These are phyloP conservation scores for Balearica regulorum DNA, from an alignment of 2,797 vertebrate genomes.

Conservation along the genomic window DNA sequence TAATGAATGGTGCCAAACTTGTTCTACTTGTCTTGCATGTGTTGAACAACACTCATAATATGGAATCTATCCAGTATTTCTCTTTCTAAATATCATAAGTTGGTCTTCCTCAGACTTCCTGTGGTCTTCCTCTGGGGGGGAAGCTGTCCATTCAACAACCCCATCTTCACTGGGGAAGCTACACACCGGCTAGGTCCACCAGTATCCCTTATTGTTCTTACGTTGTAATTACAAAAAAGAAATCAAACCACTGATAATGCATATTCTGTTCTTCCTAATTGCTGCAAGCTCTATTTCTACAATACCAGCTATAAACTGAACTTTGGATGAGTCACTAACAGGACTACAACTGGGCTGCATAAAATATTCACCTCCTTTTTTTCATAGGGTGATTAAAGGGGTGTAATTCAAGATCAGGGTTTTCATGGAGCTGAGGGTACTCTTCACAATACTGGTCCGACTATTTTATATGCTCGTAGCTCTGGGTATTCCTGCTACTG, in stretches of 20 bases:
- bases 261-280: neutral
- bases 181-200: neutral
- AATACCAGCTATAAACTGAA: neutral
- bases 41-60: neutral
- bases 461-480: neutral
- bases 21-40: neutral
- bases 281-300: neutral
- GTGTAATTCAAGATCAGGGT: neutral
- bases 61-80: neutral
- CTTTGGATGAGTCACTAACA: neutral
- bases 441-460: neutral
- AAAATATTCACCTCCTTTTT: neutral
- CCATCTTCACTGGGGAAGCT: neutral
- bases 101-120: neutral
- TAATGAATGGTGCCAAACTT: constrained; percentile 13
- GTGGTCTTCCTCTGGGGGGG: neutral
- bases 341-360: neutral
- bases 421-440: neutral
- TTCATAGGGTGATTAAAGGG: neutral
- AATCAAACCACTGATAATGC: neutral
- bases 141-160: neutral
- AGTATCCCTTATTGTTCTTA: neutral
- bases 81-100: neutral
- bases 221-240: neutral
- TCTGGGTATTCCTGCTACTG: neutral